Percentiles rank a stretch among this genome's conserved stretches.
Evolutionary conservation across 2,888 invertebrate genomes (phyloP).

Genomic region (Cryptosula pallasiana): DNA sequence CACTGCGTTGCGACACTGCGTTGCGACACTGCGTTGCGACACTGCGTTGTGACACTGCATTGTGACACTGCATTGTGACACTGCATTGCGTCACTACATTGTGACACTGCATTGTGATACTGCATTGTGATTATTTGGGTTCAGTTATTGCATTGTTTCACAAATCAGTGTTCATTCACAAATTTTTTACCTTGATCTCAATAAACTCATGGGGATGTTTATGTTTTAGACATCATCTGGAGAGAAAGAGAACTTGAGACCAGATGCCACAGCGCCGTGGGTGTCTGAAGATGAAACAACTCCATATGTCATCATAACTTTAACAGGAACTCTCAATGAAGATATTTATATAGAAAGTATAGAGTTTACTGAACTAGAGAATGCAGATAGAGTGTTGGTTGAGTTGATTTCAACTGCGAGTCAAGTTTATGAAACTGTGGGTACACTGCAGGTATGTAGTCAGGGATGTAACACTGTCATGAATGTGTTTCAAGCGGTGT

Average conservation of each 20-base stretch:
- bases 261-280: background rate
- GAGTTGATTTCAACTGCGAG: background rate
- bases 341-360: background rate
- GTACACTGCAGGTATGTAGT: background rate
- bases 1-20: too few relatives aligned
- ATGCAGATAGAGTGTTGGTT: background rate
- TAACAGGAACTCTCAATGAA: background rate
- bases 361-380: background rate
- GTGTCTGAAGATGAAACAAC: background rate
- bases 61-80: too few relatives aligned
- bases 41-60: too few relatives aligned
- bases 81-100: too few relatives aligned
- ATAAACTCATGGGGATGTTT: background rate
- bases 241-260: background rate
- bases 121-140: too few relatives aligned
- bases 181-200: too few relatives aligned
- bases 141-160: too few relatives aligned
- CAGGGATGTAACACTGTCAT: too few relatives aligned
- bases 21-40: too few relatives aligned
- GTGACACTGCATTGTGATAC: too few relatives aligned
- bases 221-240: background rate
- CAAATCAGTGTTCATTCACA: too few relatives aligned
- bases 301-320: background rate
- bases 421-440: background rate
- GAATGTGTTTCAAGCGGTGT: too few relatives aligned